phyloP scores from a whole-genome alignment of 2,888 invertebrate genomes.

The Cryptus viduatorius region DNA sequence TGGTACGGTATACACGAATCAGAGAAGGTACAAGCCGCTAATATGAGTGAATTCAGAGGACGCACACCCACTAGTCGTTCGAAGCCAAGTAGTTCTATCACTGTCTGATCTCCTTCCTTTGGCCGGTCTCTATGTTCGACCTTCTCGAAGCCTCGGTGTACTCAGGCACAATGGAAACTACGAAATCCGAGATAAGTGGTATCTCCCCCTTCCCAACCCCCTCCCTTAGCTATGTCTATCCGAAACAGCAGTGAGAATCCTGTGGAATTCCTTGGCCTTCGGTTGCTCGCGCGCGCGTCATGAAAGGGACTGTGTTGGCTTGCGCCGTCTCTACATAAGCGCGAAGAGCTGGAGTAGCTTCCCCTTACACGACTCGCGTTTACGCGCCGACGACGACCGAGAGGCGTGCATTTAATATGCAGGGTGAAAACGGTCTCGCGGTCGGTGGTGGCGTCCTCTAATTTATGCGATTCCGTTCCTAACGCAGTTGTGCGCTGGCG shows the following conservation, averaged over 20 bases:
- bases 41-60: constrained; percentile 43
- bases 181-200: constrained; percentile 79
- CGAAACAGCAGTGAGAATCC: constrained; percentile 45
- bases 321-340: constrained; percentile 33
- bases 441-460: constrained; percentile 70
- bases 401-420: constrained; percentile 79
- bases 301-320: constrained; percentile 49
- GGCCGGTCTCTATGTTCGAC: constrained; percentile 3
- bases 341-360: constrained; percentile 27
- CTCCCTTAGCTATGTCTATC: constrained; percentile 25
- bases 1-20: neutral
- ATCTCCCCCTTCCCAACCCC: constrained; percentile 46
- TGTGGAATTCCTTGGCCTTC: constrained; percentile 46
- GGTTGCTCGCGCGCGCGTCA: constrained; percentile 17
- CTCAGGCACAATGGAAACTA: constrained; percentile 74
- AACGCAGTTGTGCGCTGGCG: constrained; percentile 67
- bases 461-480: constrained; percentile 79
- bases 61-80: constrained; percentile 27
- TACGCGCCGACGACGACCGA: constrained; percentile 59
- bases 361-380: constrained; percentile 47
- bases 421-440: constrained; percentile 70
- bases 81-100: constrained; percentile 25
- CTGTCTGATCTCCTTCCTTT: constrained; percentile 32
- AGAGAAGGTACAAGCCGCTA: constrained; percentile 17
- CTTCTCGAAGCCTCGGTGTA: constrained; percentile 9